Evolutionary conservation across 64 coral and sea anemone genomes (phyloP), one percentile per base, ranked within the genome.

Genomic region (Porites australiensis): DNA sequence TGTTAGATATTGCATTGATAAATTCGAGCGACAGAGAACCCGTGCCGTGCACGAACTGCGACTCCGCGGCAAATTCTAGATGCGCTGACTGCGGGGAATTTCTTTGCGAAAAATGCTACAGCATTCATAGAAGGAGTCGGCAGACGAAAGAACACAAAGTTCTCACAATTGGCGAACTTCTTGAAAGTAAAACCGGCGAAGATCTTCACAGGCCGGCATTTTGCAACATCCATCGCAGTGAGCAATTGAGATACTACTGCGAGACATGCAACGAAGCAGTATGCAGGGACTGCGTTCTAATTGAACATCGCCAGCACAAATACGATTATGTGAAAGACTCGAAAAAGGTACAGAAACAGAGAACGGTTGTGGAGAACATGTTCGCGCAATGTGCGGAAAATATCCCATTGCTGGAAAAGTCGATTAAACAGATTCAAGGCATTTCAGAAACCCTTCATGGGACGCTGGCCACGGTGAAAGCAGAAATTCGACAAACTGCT

Each of bases 71-170:
- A 2, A 91, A 79, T 2, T 94, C 95, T 46, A 72, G 95, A 65
- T 98, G 95, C 21, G 67, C 94, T 13, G 95, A 98, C 51, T 98
- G 95, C 50, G 95, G 95, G 13, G 95, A 98, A 27, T 98, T 98
- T 82, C 95, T 98, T 53, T 98, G 95, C 77, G 82, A 86, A 46
- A 92, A 90, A 48, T 98, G 95, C 76, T 98, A 98, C 77, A 90
- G 58, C 8, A 88, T 98, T 47, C 95, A 98, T 43, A 98, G 94
- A 46, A 70, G 95, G 44, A 98, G 94, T 21, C 95, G 95, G 0
- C 95, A 98, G 50, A 98, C 95, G 22, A 98, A 98, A 83, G 92
- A 98, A 48, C 95, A 98, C 72, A 71, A 82, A 74, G 91, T 98
- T 83, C 64, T 98, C 47, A 98, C 95, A 2, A 98, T 98, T 76